Conservation (phyloP, 2,888 invertebrate genomes). For the Rhingia campestris region DNA sequence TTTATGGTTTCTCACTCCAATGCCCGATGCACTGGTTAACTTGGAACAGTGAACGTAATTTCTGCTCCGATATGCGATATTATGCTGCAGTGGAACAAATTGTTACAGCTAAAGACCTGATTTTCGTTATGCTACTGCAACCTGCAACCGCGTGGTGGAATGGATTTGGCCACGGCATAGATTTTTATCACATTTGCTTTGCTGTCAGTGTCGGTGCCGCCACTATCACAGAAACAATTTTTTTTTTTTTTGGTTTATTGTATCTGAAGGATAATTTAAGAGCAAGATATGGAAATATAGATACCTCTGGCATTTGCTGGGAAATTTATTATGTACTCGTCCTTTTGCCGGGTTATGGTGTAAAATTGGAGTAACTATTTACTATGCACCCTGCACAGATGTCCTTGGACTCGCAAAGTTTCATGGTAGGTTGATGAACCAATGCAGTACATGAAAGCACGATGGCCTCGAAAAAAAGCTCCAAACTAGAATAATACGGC, state of each 20-base stretch:
- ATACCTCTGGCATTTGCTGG: background rate
- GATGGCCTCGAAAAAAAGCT: constrained; percentile 70
- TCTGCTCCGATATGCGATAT: constrained; percentile 8
- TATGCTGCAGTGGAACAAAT: constrained; percentile 31
- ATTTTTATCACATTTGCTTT: constrained; percentile 24
- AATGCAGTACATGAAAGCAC: constrained; percentile 61
- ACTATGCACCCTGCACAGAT: constrained; percentile 63
- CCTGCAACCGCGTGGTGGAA: background rate
- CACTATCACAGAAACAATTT: background rate
- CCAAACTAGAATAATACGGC: constrained; percentile 25
- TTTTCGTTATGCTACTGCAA: constrained; percentile 39
- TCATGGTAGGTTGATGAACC: constrained; percentile 75
- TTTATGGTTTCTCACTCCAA: constrained; percentile 16
- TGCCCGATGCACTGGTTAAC: constrained; percentile 18
- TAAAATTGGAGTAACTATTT: constrained; percentile 64
- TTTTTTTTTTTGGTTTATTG: constrained; percentile 1
- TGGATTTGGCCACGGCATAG: constrained; percentile 26
- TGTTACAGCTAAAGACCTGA: constrained; percentile 21
- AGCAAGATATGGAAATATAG: background rate
- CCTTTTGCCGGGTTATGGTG: constrained; percentile 58
- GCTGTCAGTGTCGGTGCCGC: background rate
- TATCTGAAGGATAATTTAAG: constrained; percentile 42
- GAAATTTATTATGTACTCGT: constrained; percentile 37
- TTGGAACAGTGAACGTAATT: constrained; percentile 44
- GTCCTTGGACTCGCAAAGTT: constrained; percentile 78